These are phyloP conservation scores for Tillus elongatus DNA, from an alignment of 2,888 invertebrate genomes.

Conservation along the genomic window DNA sequence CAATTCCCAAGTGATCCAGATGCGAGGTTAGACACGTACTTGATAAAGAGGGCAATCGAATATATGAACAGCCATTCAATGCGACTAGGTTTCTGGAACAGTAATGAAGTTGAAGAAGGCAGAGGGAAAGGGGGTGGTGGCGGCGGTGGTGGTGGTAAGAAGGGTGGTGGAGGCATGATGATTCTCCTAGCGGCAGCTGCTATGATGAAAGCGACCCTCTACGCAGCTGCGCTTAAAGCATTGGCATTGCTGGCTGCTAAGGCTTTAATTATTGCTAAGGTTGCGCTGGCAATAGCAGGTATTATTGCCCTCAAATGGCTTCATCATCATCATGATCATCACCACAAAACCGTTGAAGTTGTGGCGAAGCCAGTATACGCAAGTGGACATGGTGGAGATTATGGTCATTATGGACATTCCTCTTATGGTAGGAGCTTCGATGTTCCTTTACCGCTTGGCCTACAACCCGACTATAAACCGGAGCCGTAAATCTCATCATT, in stretches of 20 bases:
- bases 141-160: constrained; percentile 36
- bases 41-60: constrained; percentile 57
- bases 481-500: no score
- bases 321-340: constrained; percentile 54
- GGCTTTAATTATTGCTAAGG: constrained; percentile 67
- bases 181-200: constrained; percentile 43
- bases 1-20: constrained; percentile 64
- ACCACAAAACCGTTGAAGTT: constrained; percentile 68
- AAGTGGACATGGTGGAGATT: constrained; percentile 47
- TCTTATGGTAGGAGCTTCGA: no score
- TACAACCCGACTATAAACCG: no score
- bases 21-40: constrained; percentile 61
- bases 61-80: constrained; percentile 63
- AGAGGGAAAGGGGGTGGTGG: constrained; percentile 28
- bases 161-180: constrained; percentile 49
- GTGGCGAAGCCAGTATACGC: constrained; percentile 69
- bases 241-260: constrained; percentile 71
- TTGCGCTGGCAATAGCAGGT: constrained; percentile 66
- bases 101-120: constrained; percentile 16
- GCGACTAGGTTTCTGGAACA: constrained; percentile 51
- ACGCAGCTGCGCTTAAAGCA: constrained; percentile 52
- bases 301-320: constrained; percentile 64
- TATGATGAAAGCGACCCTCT: constrained; percentile 58
- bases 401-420: constrained; percentile 45
- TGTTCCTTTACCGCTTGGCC: no score